Percentiles rank a stretch among this genome's conserved stretches.
phyloP scores from a whole-genome alignment of 2,113 vertebrate genomes.

The Drymodes brunneopygia region DNA sequence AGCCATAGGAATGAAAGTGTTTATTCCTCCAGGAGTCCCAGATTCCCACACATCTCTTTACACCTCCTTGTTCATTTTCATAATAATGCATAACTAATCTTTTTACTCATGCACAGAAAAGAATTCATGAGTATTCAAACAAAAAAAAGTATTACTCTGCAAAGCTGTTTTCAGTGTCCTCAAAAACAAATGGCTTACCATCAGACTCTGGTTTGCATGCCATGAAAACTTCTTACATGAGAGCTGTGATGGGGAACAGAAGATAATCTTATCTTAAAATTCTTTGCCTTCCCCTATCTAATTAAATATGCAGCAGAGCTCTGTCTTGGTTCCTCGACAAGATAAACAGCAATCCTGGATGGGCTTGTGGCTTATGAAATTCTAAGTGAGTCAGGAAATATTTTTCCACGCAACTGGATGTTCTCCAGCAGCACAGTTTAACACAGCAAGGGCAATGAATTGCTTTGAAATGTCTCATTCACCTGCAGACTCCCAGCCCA shows the following conservation, averaged over 20 bases:
- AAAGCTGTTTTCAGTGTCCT: neutral
- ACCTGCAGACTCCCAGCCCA: neutral
- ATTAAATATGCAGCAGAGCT: neutral
- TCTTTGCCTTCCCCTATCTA: neutral
- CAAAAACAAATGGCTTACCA: neutral
- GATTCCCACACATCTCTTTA: neutral
- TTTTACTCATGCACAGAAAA: neutral
- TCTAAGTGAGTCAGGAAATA: neutral
- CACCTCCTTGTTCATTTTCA: neutral
- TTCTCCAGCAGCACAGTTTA: neutral
- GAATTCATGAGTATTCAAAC: neutral
- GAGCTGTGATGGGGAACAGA: neutral
- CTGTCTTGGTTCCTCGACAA: neutral
- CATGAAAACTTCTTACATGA: neutral
- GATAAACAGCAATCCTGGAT: neutral
- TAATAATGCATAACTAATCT: neutral
- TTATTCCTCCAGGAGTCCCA: neutral
- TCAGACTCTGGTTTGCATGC: neutral
- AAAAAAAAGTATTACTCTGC: neutral
- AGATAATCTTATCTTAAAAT: constrained; percentile 22
- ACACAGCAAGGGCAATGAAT: neutral
- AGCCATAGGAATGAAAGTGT: neutral
- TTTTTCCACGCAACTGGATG: accelerated
- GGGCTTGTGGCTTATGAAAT: neutral
- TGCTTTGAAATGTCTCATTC: neutral